Evolutionary conservation across 2,113 vertebrate genomes (phyloP), one percentile per base, ranked within the genome.

Genomic region (Indri indri): DNA sequence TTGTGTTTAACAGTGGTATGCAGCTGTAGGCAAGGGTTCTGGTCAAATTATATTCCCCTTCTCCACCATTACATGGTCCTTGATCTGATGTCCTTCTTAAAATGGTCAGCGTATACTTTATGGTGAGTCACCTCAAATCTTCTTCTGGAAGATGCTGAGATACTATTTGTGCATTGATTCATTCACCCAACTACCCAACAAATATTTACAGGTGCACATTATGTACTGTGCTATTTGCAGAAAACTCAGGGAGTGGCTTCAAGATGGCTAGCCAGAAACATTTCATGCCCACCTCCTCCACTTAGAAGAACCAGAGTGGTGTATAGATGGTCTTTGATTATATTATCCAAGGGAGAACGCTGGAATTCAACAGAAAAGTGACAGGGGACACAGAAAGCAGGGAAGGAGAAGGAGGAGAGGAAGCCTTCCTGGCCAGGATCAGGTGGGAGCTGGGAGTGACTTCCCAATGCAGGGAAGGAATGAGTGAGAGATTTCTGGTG

Each of bases 21-120:
- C 45, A 96, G 52, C 45, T 92, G 77, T 82, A 94, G 45, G 40
- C 40, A 88, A 93, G 61, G 8, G 22, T 95, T 86, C 54, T 73
- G 10, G 65, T 88, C 14, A 13, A 77, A 80, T 79, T 92, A 68
- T 45, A 95, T 76, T 88, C 30, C 23, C 27, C 65, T 79, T 88
- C 18, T 87, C 47, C n/a, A 89, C 42, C 70, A 65, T 88, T 74
- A 59, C 25, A n/a, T 47, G 22, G 25, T 70, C 76, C 77, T 88
- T 82, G 32, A 91, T 66, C 18, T 16, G 57, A 34, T 81, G 52
- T 91, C 52, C 30, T 84, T 74, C 68, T 76, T 68, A 80, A 96
- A 68, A 95, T 77, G 6, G 11, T 71, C 77, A 57, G 20, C 12
- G 5, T 71, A n/a, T 47, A 63, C 42, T 65, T 85, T 88, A 63